A percentile compares a stretch with the other conserved stretches of the same genome.
Evolutionary conservation across 2,888 invertebrate species (phyloP).

Genomic region (Carterocephalus palaemon): DNA sequence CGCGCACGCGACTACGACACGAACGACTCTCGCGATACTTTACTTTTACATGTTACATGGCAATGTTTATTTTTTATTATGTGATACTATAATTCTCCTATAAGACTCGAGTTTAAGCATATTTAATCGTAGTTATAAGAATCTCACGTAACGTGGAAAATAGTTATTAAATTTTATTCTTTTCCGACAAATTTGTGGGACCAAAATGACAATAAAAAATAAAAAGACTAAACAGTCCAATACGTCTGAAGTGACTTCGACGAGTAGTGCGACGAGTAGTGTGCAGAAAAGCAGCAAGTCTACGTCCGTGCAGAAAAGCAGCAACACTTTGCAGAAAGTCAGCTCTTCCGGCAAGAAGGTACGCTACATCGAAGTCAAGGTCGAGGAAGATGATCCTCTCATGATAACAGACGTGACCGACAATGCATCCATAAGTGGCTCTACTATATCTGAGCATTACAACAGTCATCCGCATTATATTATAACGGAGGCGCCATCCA

Average conservation of each 20-base stretch:
- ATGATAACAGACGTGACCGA: constrained; percentile 76
- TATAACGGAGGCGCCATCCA: constrained; percentile 74
- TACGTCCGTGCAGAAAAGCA: constrained; percentile 63
- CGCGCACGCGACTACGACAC: constrained; percentile 68
- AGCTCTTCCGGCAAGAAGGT: constrained; percentile 72
- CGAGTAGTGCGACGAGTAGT: constrained; percentile 67
- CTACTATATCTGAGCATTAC: constrained; percentile 71
- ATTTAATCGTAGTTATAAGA: constrained; percentile 62
- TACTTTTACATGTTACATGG: constrained; percentile 55
- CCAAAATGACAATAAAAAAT: constrained; percentile 77
- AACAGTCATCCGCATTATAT: constrained; percentile 76
- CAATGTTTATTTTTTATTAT: constrained; percentile 60
- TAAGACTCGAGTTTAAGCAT: constrained; percentile 44
- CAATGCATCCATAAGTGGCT: constrained; percentile 68
- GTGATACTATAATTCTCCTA: constrained; percentile 46
- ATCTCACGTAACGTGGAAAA: constrained; percentile 52
- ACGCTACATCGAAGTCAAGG: constrained; percentile 74
- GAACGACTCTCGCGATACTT: constrained; percentile 73
- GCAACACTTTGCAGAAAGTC: constrained; percentile 65
- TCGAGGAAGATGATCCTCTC: constrained; percentile 75
- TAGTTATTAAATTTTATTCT: constrained; percentile 41
- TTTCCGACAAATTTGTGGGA: constrained; percentile 44
- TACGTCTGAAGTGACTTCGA: constrained; percentile 62
- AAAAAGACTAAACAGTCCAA: constrained; percentile 76
- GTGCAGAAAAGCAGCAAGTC: constrained; percentile 68